Conservation (phyloP, 1,140 invertebrate genomes). For the Hycleus phaleratus region DNA sequence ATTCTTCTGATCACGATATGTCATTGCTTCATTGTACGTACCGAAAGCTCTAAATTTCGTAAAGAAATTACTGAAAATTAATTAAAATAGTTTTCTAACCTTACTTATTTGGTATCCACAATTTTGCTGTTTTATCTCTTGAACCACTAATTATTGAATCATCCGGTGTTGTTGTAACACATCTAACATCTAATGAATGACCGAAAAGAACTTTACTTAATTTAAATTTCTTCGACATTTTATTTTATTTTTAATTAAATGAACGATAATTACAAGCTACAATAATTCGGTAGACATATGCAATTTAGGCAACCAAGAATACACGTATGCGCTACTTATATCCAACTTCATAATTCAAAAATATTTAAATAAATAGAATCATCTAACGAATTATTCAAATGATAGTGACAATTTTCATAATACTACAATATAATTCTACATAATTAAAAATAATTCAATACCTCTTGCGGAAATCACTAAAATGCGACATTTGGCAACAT, state of each 20-base stretch:
- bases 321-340: no score
- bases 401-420: no score
- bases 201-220: conserved; percentile 67
- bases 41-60: conserved; percentile 24
- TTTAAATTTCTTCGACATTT: conserved; percentile 46
- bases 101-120: conserved; percentile 77
- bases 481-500: no score
- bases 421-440: no score
- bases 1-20: conserved; percentile 74
- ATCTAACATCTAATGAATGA: conserved; percentile 78
- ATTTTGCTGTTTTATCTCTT: conserved; percentile 73
- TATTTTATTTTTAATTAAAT: conserved; percentile 3
- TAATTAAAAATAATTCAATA: no score
- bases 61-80: background rate
- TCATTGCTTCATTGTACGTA: conserved; percentile 48
- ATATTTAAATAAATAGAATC: no score
- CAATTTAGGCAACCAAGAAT: no score
- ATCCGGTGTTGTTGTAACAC: conserved; percentile 57
- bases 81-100: conserved; percentile 26
- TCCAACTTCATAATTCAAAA: no score
- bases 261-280: no score
- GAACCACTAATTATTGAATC: conserved; percentile 75
- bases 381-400: no score
- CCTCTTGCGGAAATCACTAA: no score
- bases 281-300: no score